These are phyloP conservation scores for Drosophila parthenogenetica DNA, from an alignment of 2,888 invertebrate species.

Conservation along the genomic window DNA sequence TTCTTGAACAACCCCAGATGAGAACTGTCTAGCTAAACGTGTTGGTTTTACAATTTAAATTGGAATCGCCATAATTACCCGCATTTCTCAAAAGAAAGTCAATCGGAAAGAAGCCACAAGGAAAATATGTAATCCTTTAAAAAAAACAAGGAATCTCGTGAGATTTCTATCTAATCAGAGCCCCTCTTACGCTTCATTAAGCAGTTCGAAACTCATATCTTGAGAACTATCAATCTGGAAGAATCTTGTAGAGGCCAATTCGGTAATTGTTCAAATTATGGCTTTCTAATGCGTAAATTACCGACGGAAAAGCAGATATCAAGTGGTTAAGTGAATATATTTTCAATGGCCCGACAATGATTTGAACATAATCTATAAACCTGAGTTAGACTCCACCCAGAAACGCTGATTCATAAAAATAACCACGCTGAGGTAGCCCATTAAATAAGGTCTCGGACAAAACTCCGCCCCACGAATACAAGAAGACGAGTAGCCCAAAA, in stretches of 20 bases:
- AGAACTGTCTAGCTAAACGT: slow-evolving; percentile 15
- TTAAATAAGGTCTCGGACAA: slow-evolving; percentile 54
- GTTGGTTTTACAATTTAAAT: slow-evolving; percentile 37
- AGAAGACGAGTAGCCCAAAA: slow-evolving; percentile 49
- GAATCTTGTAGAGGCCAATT: slow-evolving; percentile 27
- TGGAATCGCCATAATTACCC: slow-evolving; percentile 69
- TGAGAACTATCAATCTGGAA: slow-evolving; percentile 20
- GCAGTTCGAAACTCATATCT: slow-evolving; percentile 52
- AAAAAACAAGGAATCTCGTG: slow-evolving; percentile 51
- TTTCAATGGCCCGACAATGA: slow-evolving; percentile 29
- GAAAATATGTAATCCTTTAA: slow-evolving; percentile 67
- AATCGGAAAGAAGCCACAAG: slow-evolving; percentile 25
- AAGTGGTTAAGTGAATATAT: slow-evolving; percentile 11
- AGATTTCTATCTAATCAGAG: slow-evolving; percentile 41
- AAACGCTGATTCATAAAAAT: slow-evolving; percentile 56
- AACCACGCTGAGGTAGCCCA: slow-evolving; percentile 48
- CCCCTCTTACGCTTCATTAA: slow-evolving; percentile 54
- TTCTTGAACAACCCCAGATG: slow-evolving; percentile 47
- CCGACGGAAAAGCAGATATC: slow-evolving; percentile 40
- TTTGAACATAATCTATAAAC: slow-evolving; percentile 32
- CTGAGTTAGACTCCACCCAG: slow-evolving; percentile 59
- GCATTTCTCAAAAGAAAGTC: slow-evolving; percentile 51
- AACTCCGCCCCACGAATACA: slow-evolving; percentile 67
- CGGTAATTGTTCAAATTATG: slow-evolving; percentile 55
- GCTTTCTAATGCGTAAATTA: slow-evolving; percentile 58